Evolutionary conservation across 2,888 invertebrate genomes (phyloP).

Genomic region (Xanthorhoe spadicearia): DNA sequence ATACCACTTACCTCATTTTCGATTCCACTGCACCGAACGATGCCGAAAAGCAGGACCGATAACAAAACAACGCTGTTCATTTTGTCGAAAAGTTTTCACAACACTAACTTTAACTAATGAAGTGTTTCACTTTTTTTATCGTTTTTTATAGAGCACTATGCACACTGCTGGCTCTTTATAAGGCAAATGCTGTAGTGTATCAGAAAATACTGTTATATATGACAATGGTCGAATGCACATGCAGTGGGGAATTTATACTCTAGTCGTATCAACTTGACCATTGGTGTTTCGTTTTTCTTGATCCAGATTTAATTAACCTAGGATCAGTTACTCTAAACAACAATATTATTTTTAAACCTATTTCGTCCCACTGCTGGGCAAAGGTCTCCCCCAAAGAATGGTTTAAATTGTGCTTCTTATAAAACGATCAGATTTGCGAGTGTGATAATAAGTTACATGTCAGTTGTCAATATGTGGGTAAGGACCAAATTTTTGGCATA

Average conservation of each 20-base stretch:
- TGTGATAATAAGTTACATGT: neutral
- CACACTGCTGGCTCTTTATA: conserved; percentile 42
- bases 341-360: too few species aligned
- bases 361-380: too few species aligned
- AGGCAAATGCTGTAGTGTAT: conserved; percentile 72
- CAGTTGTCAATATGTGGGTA: conserved; percentile 2
- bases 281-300: neutral
- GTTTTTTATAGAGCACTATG: conserved; percentile 28
- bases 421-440: neutral
- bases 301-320: neutral
- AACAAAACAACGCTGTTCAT: conserved; percentile 72
- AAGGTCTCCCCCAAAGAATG: too few species aligned
- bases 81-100: conserved; percentile 58
- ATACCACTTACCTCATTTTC: conserved; percentile 67
- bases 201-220: conserved; percentile 71
- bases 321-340: neutral
- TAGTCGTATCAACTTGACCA: neutral
- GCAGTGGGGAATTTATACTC: conserved; percentile 64
- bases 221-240: conserved; percentile 58
- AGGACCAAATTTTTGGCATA: too few species aligned
- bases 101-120: conserved; percentile 61
- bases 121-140: conserved; percentile 40
- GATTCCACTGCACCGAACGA: conserved; percentile 70
- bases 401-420: neutral
- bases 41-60: conserved; percentile 71